Evolutionary conservation across 2,113 vertebrate species (phyloP), one percentile per base, ranked within the genome.

Genomic region (Centropus bengalensis): DNA sequence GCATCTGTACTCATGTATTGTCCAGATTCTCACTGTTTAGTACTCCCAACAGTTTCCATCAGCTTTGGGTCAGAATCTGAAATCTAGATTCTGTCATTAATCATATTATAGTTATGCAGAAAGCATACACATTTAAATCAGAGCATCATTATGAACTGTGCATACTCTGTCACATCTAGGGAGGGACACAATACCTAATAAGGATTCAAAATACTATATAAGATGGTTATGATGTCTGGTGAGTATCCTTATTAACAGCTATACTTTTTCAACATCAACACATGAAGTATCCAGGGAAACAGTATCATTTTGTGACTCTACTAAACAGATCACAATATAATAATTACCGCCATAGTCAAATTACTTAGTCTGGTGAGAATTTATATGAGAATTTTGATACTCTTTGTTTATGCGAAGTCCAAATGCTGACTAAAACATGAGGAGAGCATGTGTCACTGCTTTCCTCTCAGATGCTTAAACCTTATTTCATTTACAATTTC

Each of bases 401-500:
- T 15, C 38, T 42, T 28, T 17, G 45, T 75, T 77, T 27, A 83
- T 40, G 47, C 60, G 14, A 64, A 58, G 68, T 33, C 77, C 68
- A 67, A 27, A 91, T 76, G 30, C 19, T 14, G 38, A 51, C 55
- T 75, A 62, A 75, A 83, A 55, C 5, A 49, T 3, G 2, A 75
- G 40, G 85, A 44, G n/a, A 75, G 45, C 26, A 55, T 30, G 15
- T 28, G 33, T 20, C 26, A 74, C 49, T 33, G 58, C 45, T 83
- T 84, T 91, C 56, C 69, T 66, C 21, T 33, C 44, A 54, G 40
- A 59, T 0, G 3, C 81, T 84, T 82, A 58, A 96, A 36, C 7
- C 44, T 76, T 42, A 36, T 71, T 95, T 95, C 70, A 85, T 93
- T 95, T 88, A 83, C 17, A 91, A 75, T 67, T 91, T 90, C 52